Evolutionary conservation across 2,797 vertebrate genomes (phyloP), one percentile per base, ranked within the genome.

Genomic region (Peromyscus aztecus): DNA sequence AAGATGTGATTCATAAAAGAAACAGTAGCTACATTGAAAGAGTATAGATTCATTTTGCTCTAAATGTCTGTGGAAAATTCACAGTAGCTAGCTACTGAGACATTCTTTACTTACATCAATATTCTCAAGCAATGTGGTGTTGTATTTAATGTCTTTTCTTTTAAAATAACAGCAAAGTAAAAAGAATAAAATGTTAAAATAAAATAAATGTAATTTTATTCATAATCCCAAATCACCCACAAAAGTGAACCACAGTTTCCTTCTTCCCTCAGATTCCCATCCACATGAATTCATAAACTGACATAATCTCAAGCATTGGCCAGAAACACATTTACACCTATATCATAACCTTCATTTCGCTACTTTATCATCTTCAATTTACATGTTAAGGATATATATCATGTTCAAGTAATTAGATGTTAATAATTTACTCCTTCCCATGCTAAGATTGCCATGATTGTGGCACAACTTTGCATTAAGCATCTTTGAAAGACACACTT

Each of bases 51-150:
- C 52, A 19, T 67, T 95, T 94, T 57, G 16, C 76, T 88, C 69
- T 83, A 85, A 91, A 59, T 88, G 84, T 82, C 91, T 71, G 63
- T 40, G 65, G 19, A 95, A 96, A 95, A 88, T 34, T 93, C 90
- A 78, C 61, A 90, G 75, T 92, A 87, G 89, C 63, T 88, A 67
- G 69, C 69, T 16, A 59, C 55, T 88, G n/a, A 97, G 34, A 24
- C 4, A 52, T 24, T 52, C 16, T 94, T 67, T 91, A 96, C 92
- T 87, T 90, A 94, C 77, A 71, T 94, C 49, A 69, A 24, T 78
- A 46, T 69, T 52, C 34, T 92, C n/a, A 49, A 89, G 27, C 43
- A 90, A 84, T 43, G 4, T 29, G 19, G 65, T 85, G 0, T 37
- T 89, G 5, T 43, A 88, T 76, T 95, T 95, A 57, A 89, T 12